Base-by-base conservation (phyloP, 2,888 invertebrate species). In the Cepaea hortensis region DNA sequence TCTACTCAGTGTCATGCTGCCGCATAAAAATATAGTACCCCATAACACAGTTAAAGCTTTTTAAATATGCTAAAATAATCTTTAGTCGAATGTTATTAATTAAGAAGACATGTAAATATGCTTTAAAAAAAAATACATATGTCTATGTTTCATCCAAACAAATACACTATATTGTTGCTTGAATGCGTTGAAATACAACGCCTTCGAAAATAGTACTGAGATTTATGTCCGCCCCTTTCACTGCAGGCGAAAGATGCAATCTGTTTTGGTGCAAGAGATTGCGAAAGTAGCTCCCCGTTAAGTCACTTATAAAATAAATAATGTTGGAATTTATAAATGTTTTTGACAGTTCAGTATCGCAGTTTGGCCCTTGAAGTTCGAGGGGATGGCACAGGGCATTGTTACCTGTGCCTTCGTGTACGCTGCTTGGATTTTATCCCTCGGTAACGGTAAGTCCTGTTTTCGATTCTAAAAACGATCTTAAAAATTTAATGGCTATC, bases 381-480 rank as follows among this genome's bases (percentile, higher is more conserved):
- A 61, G 50, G 84, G 75, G 84, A 84, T 84, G 84, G 84, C 55
- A 65, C 76, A 84, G 65, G n/a, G 75, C 65, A 61, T 46, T 48
- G 62, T 46, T 76, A 84, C 70, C 76, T 84, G 76, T 62, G 65
- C 76, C 65, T 62, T 84, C 61, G 75, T 84, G 76, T 84, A 61
- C 65, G 81, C 86, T 20, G 70, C 79, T 61, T 85, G 88, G 85
- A 87, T 88, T 85, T 81, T 88, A 84, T 84, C 82, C 73, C 70
- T 84, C 81, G 84, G 87, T 88, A 79, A 85, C 85, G 88, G 88
- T 88, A 86, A 84, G 88, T 35, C 20, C 50, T 55, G 70, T 77
- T 81, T 81, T 75, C 55, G 55, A 55, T 55, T 55, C 55, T 55
- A 55, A 70, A 50, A 50, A 83, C 46, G 46, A 50, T 72, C n/a